These are phyloP conservation scores for Drosophila anceps DNA, from an alignment of 2,888 invertebrate species.

Conservation along the genomic window DNA sequence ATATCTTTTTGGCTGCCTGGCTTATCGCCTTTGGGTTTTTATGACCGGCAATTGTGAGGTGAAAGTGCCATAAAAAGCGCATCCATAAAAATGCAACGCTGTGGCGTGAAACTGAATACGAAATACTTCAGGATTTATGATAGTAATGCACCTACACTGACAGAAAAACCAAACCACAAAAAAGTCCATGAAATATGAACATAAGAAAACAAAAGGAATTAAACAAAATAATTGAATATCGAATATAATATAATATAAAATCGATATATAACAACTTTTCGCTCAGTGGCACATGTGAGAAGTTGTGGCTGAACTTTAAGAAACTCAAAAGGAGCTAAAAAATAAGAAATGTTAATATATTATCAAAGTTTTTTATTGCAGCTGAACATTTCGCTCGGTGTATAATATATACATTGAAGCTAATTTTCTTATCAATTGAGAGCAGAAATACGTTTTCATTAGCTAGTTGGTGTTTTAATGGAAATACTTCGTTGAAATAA, in stretches of 20 bases:
- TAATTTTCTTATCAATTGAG: no score
- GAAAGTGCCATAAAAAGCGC: slow-evolving; percentile 51
- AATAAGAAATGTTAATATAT: no score
- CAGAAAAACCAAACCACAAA: not conserved
- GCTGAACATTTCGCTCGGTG: slow-evolving; percentile 12
- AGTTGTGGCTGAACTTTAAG: no score
- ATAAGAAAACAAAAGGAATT: not conserved
- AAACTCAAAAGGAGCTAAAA: no score
- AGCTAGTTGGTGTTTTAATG: not conserved
- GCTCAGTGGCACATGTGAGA: no score
- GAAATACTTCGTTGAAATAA: not conserved
- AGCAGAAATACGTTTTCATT: not conserved
- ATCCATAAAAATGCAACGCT: slow-evolving; percentile 40
- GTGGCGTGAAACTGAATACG: slow-evolving; percentile 26
- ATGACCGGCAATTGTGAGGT: slow-evolving; percentile 23
- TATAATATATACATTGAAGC: not conserved
- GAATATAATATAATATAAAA: not conserved
- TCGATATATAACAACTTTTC: not conserved
- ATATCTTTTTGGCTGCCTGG: not conserved
- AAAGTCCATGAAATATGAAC: no score
- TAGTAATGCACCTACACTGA: slow-evolving; percentile 14
- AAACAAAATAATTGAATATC: not conserved
- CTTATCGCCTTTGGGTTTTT: slow-evolving; percentile 29
- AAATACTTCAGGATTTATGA: not conserved
- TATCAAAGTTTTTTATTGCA: no score